Base-by-base conservation (phyloP, 1,140 invertebrate genomes). In the Pseudomyrmex sp. region DNA sequence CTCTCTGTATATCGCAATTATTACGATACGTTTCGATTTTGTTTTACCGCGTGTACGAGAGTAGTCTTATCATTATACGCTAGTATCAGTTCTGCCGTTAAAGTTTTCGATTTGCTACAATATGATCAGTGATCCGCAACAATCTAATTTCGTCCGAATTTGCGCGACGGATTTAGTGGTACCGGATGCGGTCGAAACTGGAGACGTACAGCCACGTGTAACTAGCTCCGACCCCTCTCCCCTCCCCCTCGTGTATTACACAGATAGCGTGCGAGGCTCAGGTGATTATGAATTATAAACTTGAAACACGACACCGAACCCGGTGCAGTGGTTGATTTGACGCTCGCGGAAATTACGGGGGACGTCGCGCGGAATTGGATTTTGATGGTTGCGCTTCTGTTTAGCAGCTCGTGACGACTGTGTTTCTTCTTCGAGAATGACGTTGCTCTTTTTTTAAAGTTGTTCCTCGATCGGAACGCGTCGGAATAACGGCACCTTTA, bases 401-500 rank as follows among this genome's bases (percentile, higher is more conserved):
- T 20, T 12, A 13, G 9, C 20, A 23, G 48, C 23, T 5, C 59
- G 46, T 46, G 44, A 80, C 61, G 35, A 20, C 13, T 23, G 18
- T 23, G 23, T 63, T 72, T 66, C 76, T 62, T 26, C 9, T 69
- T 46, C 9, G 26, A 13, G 23, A 23, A 85, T 73, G 50, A 62
- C 48, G 52, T 72, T 66, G 62, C 46, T 3, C 3, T 15, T 59
- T 65, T 48, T 58, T 20, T 9, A 8, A 48, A 4, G n/a, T 56
- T 56, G 1, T 61, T 5, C 18, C 10, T 13, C 0, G 23, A 2
- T 62, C 5, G 44, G 35, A 35, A 35, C 52, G 12, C 58, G 44
- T 66, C 12, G 12, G 44, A 56, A 9, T 86, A 86, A 86, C 85
- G 82, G 82, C 48, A 79, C 15, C n/a, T 50, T 63, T 79, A 79